Conservation (phyloP, 2,113 vertebrate genomes). For the Lophotis ruficrista region DNA sequence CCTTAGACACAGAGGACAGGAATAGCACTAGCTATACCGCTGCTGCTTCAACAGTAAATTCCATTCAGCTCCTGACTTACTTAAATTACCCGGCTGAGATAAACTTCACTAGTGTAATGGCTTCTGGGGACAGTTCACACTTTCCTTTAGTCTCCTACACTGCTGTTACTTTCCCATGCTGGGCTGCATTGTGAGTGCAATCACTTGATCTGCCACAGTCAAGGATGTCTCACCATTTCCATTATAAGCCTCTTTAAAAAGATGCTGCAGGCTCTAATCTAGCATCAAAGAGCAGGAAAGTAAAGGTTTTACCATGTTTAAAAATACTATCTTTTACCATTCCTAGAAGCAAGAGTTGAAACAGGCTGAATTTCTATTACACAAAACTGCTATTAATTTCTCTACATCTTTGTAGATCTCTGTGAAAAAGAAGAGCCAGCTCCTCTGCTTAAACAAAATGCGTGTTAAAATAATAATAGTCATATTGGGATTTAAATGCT, state of each 20-base stretch:
- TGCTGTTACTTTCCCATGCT: conserved; percentile 12
- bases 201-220: conserved; percentile 39
- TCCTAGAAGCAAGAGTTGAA: neutral
- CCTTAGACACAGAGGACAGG: conserved; percentile 19
- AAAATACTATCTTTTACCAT: neutral
- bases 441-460: neutral
- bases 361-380: neutral
- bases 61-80: conserved; percentile 30
- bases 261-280: neutral
- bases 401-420: neutral
- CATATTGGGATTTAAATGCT: neutral
- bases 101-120: conserved; percentile 48
- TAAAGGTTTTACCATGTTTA: neutral
- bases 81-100: conserved; percentile 44
- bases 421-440: neutral
- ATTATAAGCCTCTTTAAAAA: neutral
- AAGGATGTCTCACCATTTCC: conserved; percentile 21
- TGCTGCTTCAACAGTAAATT: conserved; percentile 17
- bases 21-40: neutral
- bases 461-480: neutral
- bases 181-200: neutral
- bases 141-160: conserved; percentile 43
- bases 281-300: neutral
- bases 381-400: neutral
- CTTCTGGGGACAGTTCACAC: conserved; percentile 43